phyloP scores from a whole-genome alignment of 2,797 vertebrate genomes.

The Sciurus vulgaris region DNA sequence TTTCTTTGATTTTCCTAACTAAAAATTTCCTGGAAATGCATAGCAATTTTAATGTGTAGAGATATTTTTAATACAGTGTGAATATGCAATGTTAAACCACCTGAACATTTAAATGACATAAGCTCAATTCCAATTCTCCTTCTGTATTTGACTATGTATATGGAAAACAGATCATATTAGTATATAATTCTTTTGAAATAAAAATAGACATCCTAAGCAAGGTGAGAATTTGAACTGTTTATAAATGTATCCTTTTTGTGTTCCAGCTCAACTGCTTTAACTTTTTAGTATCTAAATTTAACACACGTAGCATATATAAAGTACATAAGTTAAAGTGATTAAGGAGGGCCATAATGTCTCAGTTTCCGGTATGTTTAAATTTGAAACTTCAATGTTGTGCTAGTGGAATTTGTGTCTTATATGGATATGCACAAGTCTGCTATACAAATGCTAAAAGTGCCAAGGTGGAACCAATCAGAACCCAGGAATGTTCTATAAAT shows the following conservation, averaged over 20 bases:
- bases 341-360: constrained; percentile 23
- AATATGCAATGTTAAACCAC: constrained; percentile 31
- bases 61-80: neutral
- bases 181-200: constrained; percentile 49
- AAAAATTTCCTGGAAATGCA: constrained; percentile 14
- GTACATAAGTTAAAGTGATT: constrained; percentile 5
- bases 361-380: constrained; percentile 60
- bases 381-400: constrained; percentile 51
- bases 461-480: neutral
- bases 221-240: neutral
- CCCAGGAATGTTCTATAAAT: neutral
- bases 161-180: constrained; percentile 45
- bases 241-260: neutral
- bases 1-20: constrained; percentile 55
- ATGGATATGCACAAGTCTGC: neutral
- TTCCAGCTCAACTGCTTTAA: neutral
- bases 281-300: constrained; percentile 7
- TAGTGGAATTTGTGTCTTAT: constrained; percentile 61
- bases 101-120: constrained; percentile 29
- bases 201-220: constrained; percentile 24
- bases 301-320: constrained; percentile 3
- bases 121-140: neutral
- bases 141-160: neutral
- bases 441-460: constrained; percentile 58
- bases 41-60: constrained; percentile 46